phyloP scores from a whole-genome alignment of 2,113 vertebrate genomes.

The Stictonetta naevosa region DNA sequence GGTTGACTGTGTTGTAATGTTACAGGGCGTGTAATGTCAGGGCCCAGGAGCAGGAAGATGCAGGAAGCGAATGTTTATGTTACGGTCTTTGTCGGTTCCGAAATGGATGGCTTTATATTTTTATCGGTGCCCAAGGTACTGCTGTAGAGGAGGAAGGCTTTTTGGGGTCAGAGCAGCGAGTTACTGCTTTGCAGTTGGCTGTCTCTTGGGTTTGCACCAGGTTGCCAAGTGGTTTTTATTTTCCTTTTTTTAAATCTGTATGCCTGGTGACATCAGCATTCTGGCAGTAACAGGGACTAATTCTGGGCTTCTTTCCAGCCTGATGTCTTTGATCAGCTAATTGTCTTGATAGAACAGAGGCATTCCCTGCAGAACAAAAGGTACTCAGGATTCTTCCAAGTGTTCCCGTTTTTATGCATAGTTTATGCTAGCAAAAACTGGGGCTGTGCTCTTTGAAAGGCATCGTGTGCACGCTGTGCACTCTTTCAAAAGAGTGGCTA shows the following conservation, averaged over 20 bases:
- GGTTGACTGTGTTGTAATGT: not conserved
- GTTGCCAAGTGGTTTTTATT: not conserved
- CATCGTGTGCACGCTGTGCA: not conserved
- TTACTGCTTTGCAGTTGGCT: not conserved
- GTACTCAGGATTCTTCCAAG: not conserved
- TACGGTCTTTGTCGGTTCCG: slow-evolving; percentile 15
- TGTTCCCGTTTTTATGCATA: not conserved
- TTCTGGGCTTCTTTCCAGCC: slow-evolving; percentile 38
- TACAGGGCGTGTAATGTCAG: slow-evolving; percentile 30
- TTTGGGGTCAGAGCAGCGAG: not conserved
- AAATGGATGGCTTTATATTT: slow-evolving; percentile 56
- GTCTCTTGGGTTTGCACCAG: not conserved
- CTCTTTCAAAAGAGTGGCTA: not conserved
- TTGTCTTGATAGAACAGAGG: not conserved
- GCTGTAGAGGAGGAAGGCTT: not conserved
- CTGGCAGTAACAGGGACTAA: not conserved
- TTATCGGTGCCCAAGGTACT: not conserved
- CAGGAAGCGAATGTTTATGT: slow-evolving; percentile 62
- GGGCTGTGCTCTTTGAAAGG: not conserved
- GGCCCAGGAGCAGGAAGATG: not conserved
- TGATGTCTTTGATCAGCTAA: slow-evolving; percentile 56
- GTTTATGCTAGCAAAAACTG: not conserved
- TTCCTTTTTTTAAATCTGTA: slow-evolving; percentile 1
- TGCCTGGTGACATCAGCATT: slow-evolving; percentile 14
- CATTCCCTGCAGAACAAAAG: slow-evolving; percentile 19